phyloP scores from a whole-genome alignment of 2,113 vertebrate species.

The human region DNA sequence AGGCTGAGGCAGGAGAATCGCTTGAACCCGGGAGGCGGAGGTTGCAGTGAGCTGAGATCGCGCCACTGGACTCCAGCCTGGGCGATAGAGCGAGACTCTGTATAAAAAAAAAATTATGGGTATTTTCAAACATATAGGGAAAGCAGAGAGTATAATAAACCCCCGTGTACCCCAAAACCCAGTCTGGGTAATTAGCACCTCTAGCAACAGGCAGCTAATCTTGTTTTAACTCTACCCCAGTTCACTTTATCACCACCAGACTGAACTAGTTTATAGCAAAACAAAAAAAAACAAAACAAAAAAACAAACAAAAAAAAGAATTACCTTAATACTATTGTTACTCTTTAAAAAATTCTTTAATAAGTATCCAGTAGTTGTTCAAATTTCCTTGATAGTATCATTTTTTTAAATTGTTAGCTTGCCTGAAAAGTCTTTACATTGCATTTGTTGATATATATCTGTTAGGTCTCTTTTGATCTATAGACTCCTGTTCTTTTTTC shows the following conservation, averaged over 20 bases:
- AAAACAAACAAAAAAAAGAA: no score
- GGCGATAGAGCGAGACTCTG: no score
- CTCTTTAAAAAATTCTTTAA: conserved; percentile 3
- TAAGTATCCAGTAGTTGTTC: background rate
- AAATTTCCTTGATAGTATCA: conserved; percentile 21
- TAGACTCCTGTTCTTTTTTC: background rate
- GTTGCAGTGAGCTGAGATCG: no score
- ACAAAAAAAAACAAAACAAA: no score
- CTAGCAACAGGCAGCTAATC: background rate
- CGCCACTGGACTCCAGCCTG: no score
- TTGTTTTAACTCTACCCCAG: background rate
- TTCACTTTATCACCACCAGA: background rate
- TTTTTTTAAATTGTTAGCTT: background rate
- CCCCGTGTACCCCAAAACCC: background rate
- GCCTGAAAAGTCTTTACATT: background rate
- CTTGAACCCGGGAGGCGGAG: no score
- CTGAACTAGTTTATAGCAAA: background rate
- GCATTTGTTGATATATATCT: background rate
- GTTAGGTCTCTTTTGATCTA: background rate
- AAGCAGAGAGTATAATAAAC: background rate
- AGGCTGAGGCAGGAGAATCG: no score
- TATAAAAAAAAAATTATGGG: background rate
- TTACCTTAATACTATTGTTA: background rate
- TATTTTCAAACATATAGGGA: background rate
- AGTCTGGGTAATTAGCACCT: background rate